These are phyloP conservation scores for Euclidia mi DNA, from an alignment of 2,888 invertebrate species.

Conservation along the genomic window DNA sequence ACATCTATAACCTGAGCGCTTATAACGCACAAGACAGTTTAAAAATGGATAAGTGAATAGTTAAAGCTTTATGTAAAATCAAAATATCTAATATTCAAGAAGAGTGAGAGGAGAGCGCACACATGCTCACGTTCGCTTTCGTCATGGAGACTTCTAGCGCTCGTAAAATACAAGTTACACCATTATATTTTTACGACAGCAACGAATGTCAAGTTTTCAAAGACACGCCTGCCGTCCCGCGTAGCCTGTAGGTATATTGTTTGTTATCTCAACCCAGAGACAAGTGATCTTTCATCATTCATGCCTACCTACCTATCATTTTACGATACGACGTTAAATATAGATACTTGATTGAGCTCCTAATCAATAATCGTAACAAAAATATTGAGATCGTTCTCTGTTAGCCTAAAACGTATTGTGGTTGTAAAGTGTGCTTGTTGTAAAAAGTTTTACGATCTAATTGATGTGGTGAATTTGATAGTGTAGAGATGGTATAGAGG, in stretches of 20 bases:
- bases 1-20: too few relatives aligned
- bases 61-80: background rate
- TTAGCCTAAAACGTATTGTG: background rate
- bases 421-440: too few relatives aligned
- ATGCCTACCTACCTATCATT: slow-evolving; percentile 17
- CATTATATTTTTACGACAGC: slow-evolving; percentile 86
- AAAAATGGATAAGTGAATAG: too few relatives aligned
- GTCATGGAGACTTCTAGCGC: slow-evolving; percentile 70
- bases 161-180: slow-evolving; percentile 86
- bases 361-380: background rate
- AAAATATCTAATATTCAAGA: slow-evolving; percentile 37
- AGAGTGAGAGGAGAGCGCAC: slow-evolving; percentile 36
- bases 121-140: slow-evolving; percentile 67
- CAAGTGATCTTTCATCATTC: slow-evolving; percentile 51
- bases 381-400: background rate
- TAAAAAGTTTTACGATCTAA: too few relatives aligned
- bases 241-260: slow-evolving; percentile 58
- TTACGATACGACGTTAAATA: slow-evolving; percentile 10
- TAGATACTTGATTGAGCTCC: slow-evolving; percentile 19
- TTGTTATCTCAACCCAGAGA: slow-evolving; percentile 66
- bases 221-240: slow-evolving; percentile 66
- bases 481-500: too few relatives aligned
- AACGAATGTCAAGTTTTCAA: slow-evolving; percentile 86
- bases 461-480: too few relatives aligned
- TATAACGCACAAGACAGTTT: too few relatives aligned